Base-by-base conservation (phyloP, 2,888 invertebrate genomes). In the Habrosyne pyritoides region DNA sequence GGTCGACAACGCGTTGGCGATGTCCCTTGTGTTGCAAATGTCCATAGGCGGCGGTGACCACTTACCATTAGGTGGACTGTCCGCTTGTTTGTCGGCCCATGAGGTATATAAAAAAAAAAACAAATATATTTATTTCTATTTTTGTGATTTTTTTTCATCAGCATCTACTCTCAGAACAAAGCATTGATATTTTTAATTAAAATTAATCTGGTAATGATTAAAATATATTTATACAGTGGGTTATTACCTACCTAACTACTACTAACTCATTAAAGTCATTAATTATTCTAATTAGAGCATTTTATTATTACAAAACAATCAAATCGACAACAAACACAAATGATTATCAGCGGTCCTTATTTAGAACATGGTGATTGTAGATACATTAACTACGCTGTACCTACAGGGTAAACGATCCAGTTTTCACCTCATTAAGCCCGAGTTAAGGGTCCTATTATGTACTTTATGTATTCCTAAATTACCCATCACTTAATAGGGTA, bases 381-480 rank as follows among this genome's bases (percentile, higher is more conserved):
- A 65, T 64, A 79, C 84, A 86, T 84, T 83, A 86, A 73, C 77
- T 67, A 67, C 64, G 55, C 59, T 54, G 75, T 71, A 77, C 71
- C 70, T 67, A 77, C 75, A 75, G 81, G 79, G 85, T 84, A 83
- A 87, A 82, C 83, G 86, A 74, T 78, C 85, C 89, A 82, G 86
- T 91, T 91, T 88, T 86, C 91, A 90, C 89, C 90, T 91, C 91
- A 91, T 92, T 92, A 90, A 87, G 80, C 82, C 76, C 79, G 77
- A 86, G 87, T 87, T 89, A 88, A 91, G 90, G 87, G 84, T 80
- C 87, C 91, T 90, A 91, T 92, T 92, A 91, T 91, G 88, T 91
- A 92, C 91, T 92, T 91, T 92, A 90, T 91, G 89, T 91, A 91
- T 89, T 89, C 82, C 90, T 91, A 91, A 92, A 92, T 92, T 92